phyloP scores from a whole-genome alignment of 2,888 invertebrate species.

The Zeuzera pyrina region DNA sequence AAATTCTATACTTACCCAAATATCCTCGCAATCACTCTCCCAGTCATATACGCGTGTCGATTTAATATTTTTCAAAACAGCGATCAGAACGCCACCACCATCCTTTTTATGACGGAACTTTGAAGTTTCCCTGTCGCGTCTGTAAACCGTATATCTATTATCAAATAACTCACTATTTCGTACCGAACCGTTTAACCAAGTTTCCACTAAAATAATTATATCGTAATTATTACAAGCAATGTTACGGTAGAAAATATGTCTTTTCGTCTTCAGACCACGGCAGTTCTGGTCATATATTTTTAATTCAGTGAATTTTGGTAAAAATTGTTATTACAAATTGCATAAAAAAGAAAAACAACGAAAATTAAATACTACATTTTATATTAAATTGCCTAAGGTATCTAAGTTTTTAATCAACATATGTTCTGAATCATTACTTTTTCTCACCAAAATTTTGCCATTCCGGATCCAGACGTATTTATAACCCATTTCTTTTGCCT shows the following conservation, averaged over 20 bases:
- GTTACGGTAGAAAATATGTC: constrained; percentile 5
- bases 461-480: no score
- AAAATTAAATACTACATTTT: no score
- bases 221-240: constrained; percentile 9
- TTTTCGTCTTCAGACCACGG: constrained; percentile 9
- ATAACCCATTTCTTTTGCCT: no score
- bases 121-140: constrained; percentile 11
- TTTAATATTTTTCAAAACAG: constrained; percentile 5
- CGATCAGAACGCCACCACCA: constrained; percentile 15
- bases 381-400: no score
- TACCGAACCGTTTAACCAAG: constrained; percentile 10
- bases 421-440: no score
- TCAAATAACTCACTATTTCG: constrained; percentile 13
- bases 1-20: constrained; percentile 9
- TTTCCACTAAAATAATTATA: constrained; percentile 9
- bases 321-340: no score
- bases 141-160: constrained; percentile 9
- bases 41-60: constrained; percentile 6
- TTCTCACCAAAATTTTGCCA: no score
- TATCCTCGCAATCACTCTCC: constrained; percentile 11
- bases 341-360: no score
- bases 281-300: constrained; percentile 11
- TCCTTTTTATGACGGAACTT: constrained; percentile 1
- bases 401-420: no score
- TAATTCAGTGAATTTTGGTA: no score